Percentiles rank a stretch among this genome's conserved stretches.
phyloP scores from a whole-genome alignment of 2,797 vertebrate species.

The Halcyon smyrnensis region DNA sequence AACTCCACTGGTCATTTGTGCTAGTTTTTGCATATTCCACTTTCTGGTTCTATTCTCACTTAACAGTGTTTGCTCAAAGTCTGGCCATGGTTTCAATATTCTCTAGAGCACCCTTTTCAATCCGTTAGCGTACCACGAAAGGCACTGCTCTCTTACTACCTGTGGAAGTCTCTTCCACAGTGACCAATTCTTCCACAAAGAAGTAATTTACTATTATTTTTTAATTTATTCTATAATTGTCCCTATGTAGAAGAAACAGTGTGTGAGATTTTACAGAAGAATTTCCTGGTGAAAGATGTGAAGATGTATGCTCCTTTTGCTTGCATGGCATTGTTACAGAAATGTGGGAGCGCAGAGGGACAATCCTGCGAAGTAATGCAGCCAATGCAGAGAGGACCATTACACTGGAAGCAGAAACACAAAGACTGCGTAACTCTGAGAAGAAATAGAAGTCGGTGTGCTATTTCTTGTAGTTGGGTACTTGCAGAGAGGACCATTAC shows the following conservation, averaged over 20 bases:
- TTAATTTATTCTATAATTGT: neutral
- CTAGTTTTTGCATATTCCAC: neutral
- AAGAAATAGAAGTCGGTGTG: no score
- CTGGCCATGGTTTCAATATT: neutral
- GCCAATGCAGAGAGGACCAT: no score
- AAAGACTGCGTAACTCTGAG: no score
- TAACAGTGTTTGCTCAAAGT: neutral
- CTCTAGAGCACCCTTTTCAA: neutral
- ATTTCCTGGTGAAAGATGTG: neutral
- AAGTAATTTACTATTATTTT: neutral
- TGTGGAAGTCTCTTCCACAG: neutral
- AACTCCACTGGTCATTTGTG: neutral
- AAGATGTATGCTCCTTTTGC: neutral
- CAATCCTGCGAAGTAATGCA: neutral
- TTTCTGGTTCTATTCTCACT: neutral
- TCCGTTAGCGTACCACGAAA: no score
- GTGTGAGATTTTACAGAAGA: accelerated
- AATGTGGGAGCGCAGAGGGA: neutral
- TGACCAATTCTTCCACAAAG: neutral
- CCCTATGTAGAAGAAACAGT: neutral
- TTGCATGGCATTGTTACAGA: neutral
- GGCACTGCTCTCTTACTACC: neutral
- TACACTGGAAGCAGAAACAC: no score
- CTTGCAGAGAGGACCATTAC: neutral
- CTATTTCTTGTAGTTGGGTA: no score